Conservation (phyloP, 2,797 vertebrate species). For the Schizopygopsis pylzovi region DNA sequence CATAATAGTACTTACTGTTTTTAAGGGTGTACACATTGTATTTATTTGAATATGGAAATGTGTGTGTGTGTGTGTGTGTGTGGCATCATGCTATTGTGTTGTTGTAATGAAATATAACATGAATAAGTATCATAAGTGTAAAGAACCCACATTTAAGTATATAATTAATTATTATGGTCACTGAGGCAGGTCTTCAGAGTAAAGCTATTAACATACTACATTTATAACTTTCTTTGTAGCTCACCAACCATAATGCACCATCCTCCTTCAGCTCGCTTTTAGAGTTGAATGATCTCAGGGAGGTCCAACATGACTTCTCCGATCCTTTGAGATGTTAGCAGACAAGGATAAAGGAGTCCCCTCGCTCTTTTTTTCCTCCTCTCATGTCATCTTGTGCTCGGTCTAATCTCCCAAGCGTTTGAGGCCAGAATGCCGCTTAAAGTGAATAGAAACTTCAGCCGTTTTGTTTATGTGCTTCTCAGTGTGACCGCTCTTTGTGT, state of each 20-base stretch:
- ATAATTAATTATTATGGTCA: neutral
- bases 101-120: neutral
- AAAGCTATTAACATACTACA: slow-evolving; percentile 18
- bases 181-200: neutral
- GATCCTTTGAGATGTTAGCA: slow-evolving; percentile 36
- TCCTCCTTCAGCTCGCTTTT: slow-evolving; percentile 9
- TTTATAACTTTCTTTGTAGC: slow-evolving; percentile 4
- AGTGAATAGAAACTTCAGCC: slow-evolving; percentile 52
- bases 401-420: slow-evolving; percentile 51
- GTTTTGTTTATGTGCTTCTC: slow-evolving; percentile 55
- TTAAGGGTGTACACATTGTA: neutral
- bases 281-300: slow-evolving; percentile 16
- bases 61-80: neutral
- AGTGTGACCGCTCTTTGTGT: slow-evolving; percentile 54
- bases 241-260: neutral
- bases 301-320: slow-evolving; percentile 33
- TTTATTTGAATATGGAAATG: neutral
- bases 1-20: neutral
- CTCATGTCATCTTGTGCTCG: slow-evolving; percentile 48
- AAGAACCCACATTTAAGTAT: neutral
- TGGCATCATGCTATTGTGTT: neutral
- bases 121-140: neutral
- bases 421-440: slow-evolving; percentile 43
- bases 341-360: slow-evolving; percentile 30
- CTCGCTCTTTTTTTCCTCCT: neutral